phyloP scores from a whole-genome alignment of 1,140 invertebrate species.

The Nylanderia fulva region DNA sequence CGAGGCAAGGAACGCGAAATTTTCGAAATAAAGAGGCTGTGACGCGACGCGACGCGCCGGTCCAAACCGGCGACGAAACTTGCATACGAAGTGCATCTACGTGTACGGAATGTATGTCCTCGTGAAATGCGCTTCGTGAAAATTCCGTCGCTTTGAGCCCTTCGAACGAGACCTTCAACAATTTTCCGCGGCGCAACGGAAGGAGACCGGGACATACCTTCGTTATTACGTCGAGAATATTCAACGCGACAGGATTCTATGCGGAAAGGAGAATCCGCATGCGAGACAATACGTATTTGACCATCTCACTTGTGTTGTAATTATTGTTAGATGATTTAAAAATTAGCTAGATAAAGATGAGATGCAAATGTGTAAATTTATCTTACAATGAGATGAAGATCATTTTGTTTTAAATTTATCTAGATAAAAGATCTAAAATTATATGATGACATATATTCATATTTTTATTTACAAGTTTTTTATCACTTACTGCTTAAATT shows the following conservation, averaged over 20 bases:
- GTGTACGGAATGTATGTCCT: constrained; percentile 63
- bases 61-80: constrained; percentile 71
- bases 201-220: constrained; percentile 33
- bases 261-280: neutral
- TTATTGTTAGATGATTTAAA: no score
- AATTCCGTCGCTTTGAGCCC: constrained; percentile 46
- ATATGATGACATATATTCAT: no score
- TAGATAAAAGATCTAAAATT: no score
- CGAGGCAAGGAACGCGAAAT: constrained; percentile 77
- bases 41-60: neutral
- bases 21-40: constrained; percentile 82
- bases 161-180: constrained; percentile 56
- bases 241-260: constrained; percentile 2
- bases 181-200: constrained; percentile 29
- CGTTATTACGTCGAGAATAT: constrained; percentile 53
- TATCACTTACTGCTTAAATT: no score
- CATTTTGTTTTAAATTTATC: no score
- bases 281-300: neutral
- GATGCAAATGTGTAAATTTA: no score
- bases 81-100: constrained; percentile 79
- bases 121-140: constrained; percentile 22
- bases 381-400: no score
- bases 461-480: no score
- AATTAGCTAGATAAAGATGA: no score
- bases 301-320: no score